Evolutionary conservation across 2,797 vertebrate species (phyloP).

Genomic region (Pangasius sanitwongsei): DNA sequence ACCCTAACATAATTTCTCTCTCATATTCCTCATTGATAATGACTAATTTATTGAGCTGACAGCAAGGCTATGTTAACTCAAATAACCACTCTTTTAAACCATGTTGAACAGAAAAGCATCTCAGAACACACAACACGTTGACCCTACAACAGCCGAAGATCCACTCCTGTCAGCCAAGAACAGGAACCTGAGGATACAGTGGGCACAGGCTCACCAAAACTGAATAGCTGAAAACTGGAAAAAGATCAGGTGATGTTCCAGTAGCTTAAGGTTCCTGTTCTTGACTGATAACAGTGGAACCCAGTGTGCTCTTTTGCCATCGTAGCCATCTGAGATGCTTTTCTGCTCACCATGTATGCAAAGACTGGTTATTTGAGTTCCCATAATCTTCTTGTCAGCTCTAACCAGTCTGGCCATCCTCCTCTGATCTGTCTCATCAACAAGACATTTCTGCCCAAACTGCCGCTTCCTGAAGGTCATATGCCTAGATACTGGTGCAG

Average conservation of each 20-base stretch:
- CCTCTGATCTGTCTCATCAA: background rate
- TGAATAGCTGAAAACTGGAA: background rate
- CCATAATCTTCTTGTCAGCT: background rate
- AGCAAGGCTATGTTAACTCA: background rate
- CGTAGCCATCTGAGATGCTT: background rate
- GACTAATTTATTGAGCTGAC: background rate
- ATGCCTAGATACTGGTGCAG: background rate
- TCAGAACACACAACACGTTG: background rate
- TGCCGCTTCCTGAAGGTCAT: background rate
- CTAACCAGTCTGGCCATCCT: background rate
- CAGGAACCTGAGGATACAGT: background rate
- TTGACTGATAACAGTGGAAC: background rate
- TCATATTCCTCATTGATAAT: background rate
- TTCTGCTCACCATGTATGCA: background rate
- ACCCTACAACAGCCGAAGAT: background rate
- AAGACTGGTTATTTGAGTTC: background rate
- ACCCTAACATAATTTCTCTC: background rate
- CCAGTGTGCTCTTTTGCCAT: background rate
- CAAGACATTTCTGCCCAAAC: background rate
- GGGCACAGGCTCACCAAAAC: background rate
- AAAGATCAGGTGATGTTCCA: background rate
- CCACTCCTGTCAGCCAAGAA: background rate
- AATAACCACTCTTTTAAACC: background rate
- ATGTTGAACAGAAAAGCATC: background rate
- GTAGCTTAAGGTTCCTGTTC: background rate